These are phyloP conservation scores for Craterocephalus amniculus DNA, from an alignment of 2,797 vertebrate genomes.

Conservation along the genomic window DNA sequence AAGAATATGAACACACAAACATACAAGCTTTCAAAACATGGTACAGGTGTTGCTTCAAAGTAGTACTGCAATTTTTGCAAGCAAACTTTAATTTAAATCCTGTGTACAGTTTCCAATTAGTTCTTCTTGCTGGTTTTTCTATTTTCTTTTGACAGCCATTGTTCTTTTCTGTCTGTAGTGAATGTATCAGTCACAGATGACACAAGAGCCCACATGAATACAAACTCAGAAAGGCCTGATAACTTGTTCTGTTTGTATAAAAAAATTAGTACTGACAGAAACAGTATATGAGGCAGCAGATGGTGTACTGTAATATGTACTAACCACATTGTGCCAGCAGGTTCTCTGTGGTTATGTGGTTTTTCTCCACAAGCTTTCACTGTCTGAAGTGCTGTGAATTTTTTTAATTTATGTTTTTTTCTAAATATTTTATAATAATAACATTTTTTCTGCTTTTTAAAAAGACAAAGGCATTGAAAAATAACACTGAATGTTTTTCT, in stretches of 20 bases:
- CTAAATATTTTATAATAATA: constrained; percentile 45
- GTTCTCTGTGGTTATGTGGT: constrained; percentile 50
- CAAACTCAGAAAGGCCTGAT: constrained; percentile 25
- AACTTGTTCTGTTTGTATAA: constrained; percentile 16
- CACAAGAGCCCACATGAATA: constrained; percentile 18
- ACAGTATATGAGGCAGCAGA: constrained; percentile 52
- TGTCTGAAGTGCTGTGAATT: constrained; percentile 43
- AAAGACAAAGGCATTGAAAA: constrained; percentile 49
- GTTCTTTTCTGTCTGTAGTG: neutral
- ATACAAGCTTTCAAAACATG: neutral
- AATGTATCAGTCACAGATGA: constrained; percentile 22
- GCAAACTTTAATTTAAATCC: no score
- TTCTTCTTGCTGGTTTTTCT: neutral
- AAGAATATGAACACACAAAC: neutral
- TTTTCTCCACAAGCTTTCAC: constrained; percentile 35
- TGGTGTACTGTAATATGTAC: constrained; percentile 45
- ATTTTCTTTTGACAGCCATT: constrained; percentile 11
- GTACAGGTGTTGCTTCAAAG: constrained; percentile 6
- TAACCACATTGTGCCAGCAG: constrained; percentile 48
- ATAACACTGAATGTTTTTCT: constrained; percentile 46
- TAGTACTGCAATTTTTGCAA: fast-evolving
- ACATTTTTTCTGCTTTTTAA: constrained; percentile 37
- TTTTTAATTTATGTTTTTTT: no score
- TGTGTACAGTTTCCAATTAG: neutral
- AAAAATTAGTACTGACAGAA: constrained; percentile 17